Conservation (phyloP, 2,113 vertebrate genomes). For the Prunella himalayana region DNA sequence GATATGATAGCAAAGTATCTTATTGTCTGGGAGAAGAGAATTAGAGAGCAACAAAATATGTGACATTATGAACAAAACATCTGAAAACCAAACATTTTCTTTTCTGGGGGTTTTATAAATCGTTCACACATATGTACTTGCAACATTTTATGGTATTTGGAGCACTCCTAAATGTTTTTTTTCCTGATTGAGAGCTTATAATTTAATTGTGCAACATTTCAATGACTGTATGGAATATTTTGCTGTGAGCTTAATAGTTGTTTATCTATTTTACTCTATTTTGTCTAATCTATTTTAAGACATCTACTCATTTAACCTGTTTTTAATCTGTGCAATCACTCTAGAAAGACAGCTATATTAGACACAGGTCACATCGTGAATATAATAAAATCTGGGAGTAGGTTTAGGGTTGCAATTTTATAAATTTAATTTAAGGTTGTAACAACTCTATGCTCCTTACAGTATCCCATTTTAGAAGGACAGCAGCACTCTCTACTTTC, state of each 20-base stretch:
- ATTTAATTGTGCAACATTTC: background rate
- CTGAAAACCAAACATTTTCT: background rate
- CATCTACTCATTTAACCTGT: too few species aligned
- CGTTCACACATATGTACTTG: background rate
- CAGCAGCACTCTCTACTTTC: background rate
- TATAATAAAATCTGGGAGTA: background rate
- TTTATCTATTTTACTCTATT: background rate
- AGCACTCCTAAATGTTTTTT: background rate
- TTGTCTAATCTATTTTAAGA: background rate
- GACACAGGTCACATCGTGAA: background rate
- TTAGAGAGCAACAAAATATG: background rate
- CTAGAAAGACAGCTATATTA: background rate
- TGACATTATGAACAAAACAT: background rate
- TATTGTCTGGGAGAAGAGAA: background rate
- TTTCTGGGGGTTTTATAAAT: background rate
- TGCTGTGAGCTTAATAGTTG: background rate
- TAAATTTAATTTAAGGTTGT: background rate
- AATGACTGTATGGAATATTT: background rate
- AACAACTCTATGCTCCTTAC: background rate
- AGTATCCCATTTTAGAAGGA: background rate
- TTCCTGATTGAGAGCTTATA: background rate
- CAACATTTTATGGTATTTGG: background rate
- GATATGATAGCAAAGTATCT: background rate
- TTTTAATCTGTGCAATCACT: background rate
- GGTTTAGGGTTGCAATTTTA: background rate